Conservation (phyloP, 2,797 vertebrate species). For the Danio choprae region DNA sequence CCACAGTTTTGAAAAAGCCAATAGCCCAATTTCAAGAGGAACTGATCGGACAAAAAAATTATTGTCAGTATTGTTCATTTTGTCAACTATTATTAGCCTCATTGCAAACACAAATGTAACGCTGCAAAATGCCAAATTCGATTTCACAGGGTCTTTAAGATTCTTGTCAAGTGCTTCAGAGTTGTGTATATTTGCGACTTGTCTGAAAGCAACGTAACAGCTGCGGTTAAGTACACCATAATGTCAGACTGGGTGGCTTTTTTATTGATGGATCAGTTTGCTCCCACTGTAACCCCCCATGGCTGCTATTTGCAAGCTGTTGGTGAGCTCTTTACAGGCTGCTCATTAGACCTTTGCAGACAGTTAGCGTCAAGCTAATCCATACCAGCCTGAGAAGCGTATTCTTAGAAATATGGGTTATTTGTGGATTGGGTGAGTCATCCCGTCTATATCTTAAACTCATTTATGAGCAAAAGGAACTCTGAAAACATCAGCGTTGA, state of each 20-base stretch:
- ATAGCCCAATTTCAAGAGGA: background rate
- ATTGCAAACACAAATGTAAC: background rate
- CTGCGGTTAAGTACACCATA: slow-evolving; percentile 53
- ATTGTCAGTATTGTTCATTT: background rate
- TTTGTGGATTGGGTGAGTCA: slow-evolving; percentile 23
- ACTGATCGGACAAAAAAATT: too few relatives aligned
- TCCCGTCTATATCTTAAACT: background rate
- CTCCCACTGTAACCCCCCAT: slow-evolving; percentile 78
- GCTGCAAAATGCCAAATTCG: background rate
- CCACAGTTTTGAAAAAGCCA: too few relatives aligned
- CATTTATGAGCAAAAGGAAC: slow-evolving; percentile 63
- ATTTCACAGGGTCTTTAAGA: slow-evolving; percentile 29
- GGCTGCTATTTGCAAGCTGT: slow-evolving; percentile 73
- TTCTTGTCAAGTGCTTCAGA: slow-evolving; percentile 15
- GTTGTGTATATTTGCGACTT: slow-evolving; percentile 30
- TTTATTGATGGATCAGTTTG: slow-evolving; percentile 78
- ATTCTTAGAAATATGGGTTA: slow-evolving; percentile 8
- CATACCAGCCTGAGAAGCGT: slow-evolving; percentile 39
- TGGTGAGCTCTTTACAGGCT: slow-evolving; percentile 66
- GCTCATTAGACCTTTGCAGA: slow-evolving; percentile 63
- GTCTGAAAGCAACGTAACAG: slow-evolving; percentile 49
- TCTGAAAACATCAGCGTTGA: slow-evolving; percentile 75
- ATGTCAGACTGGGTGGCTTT: slow-evolving; percentile 66
- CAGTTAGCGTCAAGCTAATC: slow-evolving; percentile 42
- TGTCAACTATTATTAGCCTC: slow-evolving; percentile 1